A percentile compares a stretch with the other conserved stretches of the same genome.
These are phyloP conservation scores for Nothobranchius kuhntae DNA, from an alignment of 2,113 vertebrate genomes.

Conservation along the genomic window DNA sequence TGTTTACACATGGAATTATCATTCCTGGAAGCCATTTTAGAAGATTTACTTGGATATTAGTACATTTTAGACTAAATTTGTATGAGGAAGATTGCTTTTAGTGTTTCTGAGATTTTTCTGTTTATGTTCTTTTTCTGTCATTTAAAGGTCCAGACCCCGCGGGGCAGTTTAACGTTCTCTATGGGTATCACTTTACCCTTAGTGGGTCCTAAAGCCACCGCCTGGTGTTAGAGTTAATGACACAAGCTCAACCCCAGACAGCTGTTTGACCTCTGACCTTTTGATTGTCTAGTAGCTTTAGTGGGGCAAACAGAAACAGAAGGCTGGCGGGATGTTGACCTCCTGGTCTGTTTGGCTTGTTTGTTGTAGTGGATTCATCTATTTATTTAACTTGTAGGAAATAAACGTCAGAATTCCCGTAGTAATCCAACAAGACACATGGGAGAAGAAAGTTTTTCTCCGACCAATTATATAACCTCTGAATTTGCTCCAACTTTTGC, in stretches of 20 bases:
- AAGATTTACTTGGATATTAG: conserved; percentile 28
- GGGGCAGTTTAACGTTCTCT: conserved; percentile 48
- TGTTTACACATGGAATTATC: conserved; percentile 30
- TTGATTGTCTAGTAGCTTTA: conserved; percentile 60
- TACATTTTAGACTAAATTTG: conserved; percentile 24
- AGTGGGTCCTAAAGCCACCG: conserved; percentile 48
- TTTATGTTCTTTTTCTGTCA: conserved; percentile 52
- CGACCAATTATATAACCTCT: too few species aligned
- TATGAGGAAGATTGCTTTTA: neutral
- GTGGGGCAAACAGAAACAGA: conserved; percentile 57
- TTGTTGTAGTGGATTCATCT: too few species aligned
- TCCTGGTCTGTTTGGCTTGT: conserved; percentile 25
- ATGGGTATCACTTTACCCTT: conserved; percentile 49
- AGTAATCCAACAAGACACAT: too few species aligned
- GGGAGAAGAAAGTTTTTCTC: too few species aligned
- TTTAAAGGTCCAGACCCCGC: conserved; percentile 6
- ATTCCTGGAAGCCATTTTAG: conserved; percentile 7
- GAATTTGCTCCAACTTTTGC: too few species aligned
- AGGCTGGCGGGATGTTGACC: conserved; percentile 33
- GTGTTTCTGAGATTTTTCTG: conserved; percentile 17
- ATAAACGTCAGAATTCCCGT: too few species aligned
- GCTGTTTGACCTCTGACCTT: conserved; percentile 55
- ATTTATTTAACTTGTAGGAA: too few species aligned
- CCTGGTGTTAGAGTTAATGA: conserved; percentile 58
- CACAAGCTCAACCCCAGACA: conserved; percentile 53